Base-by-base conservation (phyloP, 2,797 vertebrate species). In the Prionace glauca region DNA sequence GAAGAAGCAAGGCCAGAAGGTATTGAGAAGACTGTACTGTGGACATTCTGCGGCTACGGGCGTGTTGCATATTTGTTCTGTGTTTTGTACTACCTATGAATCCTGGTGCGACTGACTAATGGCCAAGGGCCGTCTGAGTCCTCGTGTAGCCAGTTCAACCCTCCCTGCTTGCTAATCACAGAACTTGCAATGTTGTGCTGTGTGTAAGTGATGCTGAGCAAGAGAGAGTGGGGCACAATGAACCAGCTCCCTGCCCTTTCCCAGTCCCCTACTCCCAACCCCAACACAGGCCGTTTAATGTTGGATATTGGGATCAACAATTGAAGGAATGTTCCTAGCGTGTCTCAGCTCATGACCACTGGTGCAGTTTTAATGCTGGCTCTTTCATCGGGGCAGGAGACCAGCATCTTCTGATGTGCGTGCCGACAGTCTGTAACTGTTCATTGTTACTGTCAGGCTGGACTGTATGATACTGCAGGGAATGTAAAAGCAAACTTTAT, bases 1-100 rank as follows among this genome's bases (percentile, higher is more conserved):
- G 96, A 99, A 99, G 95, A 99, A 98, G 97, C 99, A 98, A 96
- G 97, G 97, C 96, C 99, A 98, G 96, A 99, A 99, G 98, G 99
- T 99, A 96, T 45, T 69, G 69, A 29, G 20, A 1, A 26, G 45
- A 24, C 41, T 9, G 2, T 4, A 32, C 26, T 62, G 87, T 29
- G 62, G 11, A 50, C 41, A 9, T 50, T 2, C 84, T 87, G 8
- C 4, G 16, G 11, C 9, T 26, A 45, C 56, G 2, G 62, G 62
- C 22, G 56, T 36, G 56, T 36, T 56, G 29, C 24, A 18, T 9
- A 41, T 84, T 84, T 41, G 7, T 41, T 45, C 81, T 41, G 0
- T 45, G 41, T 45, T 50, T 50, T 50, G 41, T 41, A 18, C 81
- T 45, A 12, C 81, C 45, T 41, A 41, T 84, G 41, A 24, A 41